These are phyloP conservation scores for Malurus leucopterus DNA, from an alignment of 2,797 vertebrate species.

Conservation along the genomic window DNA sequence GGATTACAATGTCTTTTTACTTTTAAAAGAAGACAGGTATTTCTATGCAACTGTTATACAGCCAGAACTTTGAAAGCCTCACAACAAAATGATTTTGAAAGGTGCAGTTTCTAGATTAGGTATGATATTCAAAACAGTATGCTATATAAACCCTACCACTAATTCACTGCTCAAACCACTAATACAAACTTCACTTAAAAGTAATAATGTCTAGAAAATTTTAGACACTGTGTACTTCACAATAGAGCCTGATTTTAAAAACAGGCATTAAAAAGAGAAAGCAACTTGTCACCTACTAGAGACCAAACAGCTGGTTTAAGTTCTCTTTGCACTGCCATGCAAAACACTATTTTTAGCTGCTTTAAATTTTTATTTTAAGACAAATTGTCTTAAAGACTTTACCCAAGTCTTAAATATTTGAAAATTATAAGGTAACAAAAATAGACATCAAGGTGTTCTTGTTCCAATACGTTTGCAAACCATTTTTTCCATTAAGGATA, in stretches of 20 bases:
- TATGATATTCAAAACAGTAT: not conserved
- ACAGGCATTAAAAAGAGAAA: not conserved
- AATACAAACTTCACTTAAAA: not conserved
- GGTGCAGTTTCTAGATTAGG: not conserved
- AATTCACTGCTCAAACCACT: not conserved
- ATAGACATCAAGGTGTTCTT: not conserved
- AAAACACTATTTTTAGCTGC: not conserved
- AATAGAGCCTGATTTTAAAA: not conserved
- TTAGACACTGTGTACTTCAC: not conserved
- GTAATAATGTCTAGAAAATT: not conserved
- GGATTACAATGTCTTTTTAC: not conserved
- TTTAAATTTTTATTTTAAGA: not conserved
- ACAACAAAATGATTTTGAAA: not conserved
- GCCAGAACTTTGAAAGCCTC: not conserved
- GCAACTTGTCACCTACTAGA: not conserved
- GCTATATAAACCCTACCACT: not conserved
- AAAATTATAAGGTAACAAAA: not conserved
- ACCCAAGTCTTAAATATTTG: not conserved
- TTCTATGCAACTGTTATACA: rapidly evolving
- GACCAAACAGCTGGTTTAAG: not conserved
- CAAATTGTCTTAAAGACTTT: not conserved
- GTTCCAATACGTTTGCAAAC: not conserved
- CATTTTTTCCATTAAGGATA: constrained; percentile 84
- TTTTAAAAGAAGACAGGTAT: not conserved
- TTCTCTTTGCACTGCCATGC: not conserved